Evolutionary conservation across 2,888 invertebrate genomes (phyloP).

Genomic region (Drosophila paramelanica): DNA sequence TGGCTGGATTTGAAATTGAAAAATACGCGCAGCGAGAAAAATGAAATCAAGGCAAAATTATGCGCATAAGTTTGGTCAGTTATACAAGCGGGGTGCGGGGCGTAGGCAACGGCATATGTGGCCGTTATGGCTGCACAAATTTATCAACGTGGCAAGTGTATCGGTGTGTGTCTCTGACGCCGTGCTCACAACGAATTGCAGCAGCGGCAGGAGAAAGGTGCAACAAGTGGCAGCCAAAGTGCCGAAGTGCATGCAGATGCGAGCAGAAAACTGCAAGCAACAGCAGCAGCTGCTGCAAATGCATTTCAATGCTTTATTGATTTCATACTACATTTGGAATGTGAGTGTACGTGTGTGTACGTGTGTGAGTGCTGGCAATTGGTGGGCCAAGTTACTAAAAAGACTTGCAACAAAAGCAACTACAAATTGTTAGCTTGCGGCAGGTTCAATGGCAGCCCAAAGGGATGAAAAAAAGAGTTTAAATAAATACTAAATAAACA

Average conservation of each 20-base stretch:
- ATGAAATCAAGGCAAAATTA: constrained; percentile 80
- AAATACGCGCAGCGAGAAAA: constrained; percentile 74
- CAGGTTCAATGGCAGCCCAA: constrained; percentile 43
- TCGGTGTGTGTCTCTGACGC: constrained; percentile 13
- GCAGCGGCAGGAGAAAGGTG: constrained; percentile 69
- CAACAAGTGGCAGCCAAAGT: constrained; percentile 72
- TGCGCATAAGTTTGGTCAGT: constrained; percentile 71
- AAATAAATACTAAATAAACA: no score
- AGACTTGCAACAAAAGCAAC: constrained; percentile 15
- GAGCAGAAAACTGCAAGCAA: constrained; percentile 38
- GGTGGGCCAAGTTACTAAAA: constrained; percentile 6
- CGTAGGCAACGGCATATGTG: constrained; percentile 68
- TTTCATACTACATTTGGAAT: constrained; percentile 77
- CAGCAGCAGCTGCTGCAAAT: constrained; percentile 51
- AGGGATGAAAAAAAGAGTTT: constrained; percentile 6
- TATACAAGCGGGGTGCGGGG: background rate
- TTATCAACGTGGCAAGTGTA: constrained; percentile 64
- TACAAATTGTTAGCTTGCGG: constrained; percentile 25
- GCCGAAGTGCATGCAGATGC: constrained; percentile 61
- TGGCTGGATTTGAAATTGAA: constrained; percentile 72
- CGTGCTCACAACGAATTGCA: constrained; percentile 56
- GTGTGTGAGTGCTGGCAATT: constrained; percentile 41
- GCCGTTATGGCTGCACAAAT: constrained; percentile 76
- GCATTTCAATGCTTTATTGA: constrained; percentile 71
- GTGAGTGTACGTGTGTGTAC: constrained; percentile 27